phyloP scores from a whole-genome alignment of 2,888 invertebrate species.

The Cephus nigrinus region DNA sequence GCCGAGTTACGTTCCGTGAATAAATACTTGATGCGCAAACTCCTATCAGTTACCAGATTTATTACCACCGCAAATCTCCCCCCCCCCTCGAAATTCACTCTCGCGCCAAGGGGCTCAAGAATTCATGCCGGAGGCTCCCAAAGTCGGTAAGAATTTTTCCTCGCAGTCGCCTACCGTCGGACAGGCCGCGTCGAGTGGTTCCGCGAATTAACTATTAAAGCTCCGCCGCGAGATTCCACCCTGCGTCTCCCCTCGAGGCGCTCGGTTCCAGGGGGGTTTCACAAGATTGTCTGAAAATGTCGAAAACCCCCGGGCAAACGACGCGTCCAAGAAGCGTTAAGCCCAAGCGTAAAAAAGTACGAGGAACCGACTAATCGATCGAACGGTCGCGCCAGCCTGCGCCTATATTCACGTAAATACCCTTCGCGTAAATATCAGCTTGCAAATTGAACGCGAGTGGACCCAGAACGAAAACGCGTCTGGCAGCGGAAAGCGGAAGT shows the following conservation, averaged over 20 bases:
- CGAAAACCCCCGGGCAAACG: too few species aligned
- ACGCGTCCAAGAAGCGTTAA: too few species aligned
- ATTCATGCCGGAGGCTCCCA: background rate
- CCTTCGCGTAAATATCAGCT: too few species aligned
- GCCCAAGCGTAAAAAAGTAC: too few species aligned
- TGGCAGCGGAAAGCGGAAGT: constrained; percentile 47
- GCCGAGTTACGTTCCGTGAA: background rate
- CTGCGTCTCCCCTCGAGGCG: too few species aligned
- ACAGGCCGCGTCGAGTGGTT: background rate
- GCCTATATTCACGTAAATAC: too few species aligned
- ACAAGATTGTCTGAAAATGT: too few species aligned
- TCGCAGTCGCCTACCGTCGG: background rate
- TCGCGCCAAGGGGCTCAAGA: background rate
- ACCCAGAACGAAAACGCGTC: constrained; percentile 31
- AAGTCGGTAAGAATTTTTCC: background rate
- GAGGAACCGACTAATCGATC: too few species aligned
- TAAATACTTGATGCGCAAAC: background rate
- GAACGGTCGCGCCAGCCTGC: too few species aligned
- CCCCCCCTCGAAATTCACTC: background rate
- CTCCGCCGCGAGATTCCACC: too few species aligned
- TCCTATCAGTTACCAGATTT: background rate
- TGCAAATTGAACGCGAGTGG: too few species aligned
- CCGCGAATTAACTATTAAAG: background rate
- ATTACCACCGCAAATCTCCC: background rate
- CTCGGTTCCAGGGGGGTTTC: too few species aligned